These are phyloP conservation scores for Danio jaintianensis DNA, from an alignment of 2,797 vertebrate genomes.

Conservation along the genomic window DNA sequence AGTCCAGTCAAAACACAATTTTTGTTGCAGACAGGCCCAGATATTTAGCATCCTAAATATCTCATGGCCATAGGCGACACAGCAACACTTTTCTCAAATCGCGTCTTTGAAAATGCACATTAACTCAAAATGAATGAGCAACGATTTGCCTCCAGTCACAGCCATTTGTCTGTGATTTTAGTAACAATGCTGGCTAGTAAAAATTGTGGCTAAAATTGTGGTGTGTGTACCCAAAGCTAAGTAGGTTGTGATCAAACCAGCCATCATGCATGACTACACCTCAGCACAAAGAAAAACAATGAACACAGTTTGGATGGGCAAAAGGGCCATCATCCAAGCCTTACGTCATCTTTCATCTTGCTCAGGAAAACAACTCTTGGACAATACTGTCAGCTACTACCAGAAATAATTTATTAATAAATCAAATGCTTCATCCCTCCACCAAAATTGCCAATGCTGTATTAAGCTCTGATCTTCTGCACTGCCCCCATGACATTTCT, in stretches of 20 bases:
- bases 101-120: too few species aligned
- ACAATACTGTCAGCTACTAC: neutral
- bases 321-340: conserved; percentile 58
- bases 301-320: conserved; percentile 71
- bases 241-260: conserved; percentile 45
- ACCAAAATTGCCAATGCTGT: neutral
- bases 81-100: too few species aligned
- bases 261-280: conserved; percentile 69
- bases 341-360: conserved; percentile 74
- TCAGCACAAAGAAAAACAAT: conserved; percentile 73
- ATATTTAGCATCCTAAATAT: too few species aligned
- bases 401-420: neutral
- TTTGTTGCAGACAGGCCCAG: too few species aligned
- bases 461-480: conserved; percentile 9
- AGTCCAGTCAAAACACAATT: too few species aligned
- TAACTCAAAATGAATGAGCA: too few species aligned
- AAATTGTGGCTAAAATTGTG: too few species aligned
- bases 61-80: too few species aligned
- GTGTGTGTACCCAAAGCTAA: conserved; percentile 54
- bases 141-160: too few species aligned
- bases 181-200: too few species aligned
- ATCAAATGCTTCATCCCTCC: neutral
- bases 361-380: conserved; percentile 31
- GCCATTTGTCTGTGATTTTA: too few species aligned
- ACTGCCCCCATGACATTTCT: neutral